phyloP scores from a whole-genome alignment of 2,797 vertebrate species.

The Acanthurus leucopareius region DNA sequence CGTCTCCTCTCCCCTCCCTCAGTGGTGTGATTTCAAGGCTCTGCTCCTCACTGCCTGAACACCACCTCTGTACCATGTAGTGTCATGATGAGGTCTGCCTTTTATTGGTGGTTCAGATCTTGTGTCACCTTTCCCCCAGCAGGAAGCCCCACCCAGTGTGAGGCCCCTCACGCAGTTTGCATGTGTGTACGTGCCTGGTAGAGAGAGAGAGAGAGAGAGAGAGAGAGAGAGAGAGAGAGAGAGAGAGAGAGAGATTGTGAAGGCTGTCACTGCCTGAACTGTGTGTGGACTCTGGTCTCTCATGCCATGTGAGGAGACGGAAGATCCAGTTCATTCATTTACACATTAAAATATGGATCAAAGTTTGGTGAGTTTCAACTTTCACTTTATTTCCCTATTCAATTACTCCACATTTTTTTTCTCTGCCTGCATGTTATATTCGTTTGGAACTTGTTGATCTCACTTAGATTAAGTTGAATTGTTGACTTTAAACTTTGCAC shows the following conservation, averaged over 20 bases:
- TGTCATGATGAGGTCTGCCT: conserved; percentile 28
- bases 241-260: background rate
- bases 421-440: background rate
- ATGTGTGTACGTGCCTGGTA: conserved; percentile 5
- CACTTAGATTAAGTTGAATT: background rate
- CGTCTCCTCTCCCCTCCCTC: conserved; percentile 18
- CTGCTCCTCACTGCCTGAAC: conserved; percentile 27
- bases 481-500: too few relatives aligned
- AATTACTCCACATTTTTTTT: background rate
- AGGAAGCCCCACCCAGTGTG: conserved; percentile 33
- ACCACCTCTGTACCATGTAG: conserved; percentile 40
- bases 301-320: conserved; percentile 6
- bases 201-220: background rate
- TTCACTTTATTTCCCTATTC: background rate
- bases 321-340: background rate
- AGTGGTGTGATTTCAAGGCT: conserved; percentile 64
- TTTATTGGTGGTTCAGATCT: conserved; percentile 64
- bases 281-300: conserved; percentile 64
- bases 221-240: background rate
- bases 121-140: conserved; percentile 52
- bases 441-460: background rate
- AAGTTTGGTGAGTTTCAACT: conserved; percentile 61
- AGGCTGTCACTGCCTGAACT: background rate
- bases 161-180: background rate
- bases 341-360: conserved; percentile 61